Percentiles rank a stretch among this genome's conserved stretches.
phyloP scores from a whole-genome alignment of 2,797 vertebrate species.

The Pangasius larnaudii region DNA sequence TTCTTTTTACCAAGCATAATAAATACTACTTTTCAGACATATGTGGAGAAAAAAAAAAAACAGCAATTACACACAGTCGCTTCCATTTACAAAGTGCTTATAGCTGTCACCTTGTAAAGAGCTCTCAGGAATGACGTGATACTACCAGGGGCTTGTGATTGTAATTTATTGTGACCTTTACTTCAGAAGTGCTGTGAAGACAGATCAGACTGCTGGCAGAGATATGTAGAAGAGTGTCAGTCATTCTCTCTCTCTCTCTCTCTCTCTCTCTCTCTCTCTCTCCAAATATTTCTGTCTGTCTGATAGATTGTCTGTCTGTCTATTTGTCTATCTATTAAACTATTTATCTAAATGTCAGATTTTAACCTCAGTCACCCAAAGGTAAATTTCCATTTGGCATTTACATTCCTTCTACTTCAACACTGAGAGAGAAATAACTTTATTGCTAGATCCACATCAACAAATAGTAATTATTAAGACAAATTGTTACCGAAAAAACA shows the following conservation, averaged over 20 bases:
- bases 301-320: conserved; percentile 7
- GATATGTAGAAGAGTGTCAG: conserved; percentile 2
- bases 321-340: conserved; percentile 14
- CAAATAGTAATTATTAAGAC: not conserved
- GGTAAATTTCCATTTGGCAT: conserved; percentile 22
- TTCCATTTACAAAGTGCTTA: conserved; percentile 41
- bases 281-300: not conserved
- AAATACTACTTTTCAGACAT: not conserved
- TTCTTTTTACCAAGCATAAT: not conserved
- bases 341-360: conserved; percentile 21
- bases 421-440: conserved; percentile 11
- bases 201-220: conserved; percentile 19
- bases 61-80: conserved; percentile 13
- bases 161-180: conserved; percentile 29
- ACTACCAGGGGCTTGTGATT: conserved; percentile 5
- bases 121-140: conserved; percentile 26
- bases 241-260: not conserved
- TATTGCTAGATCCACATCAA: not conserved
- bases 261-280: not conserved
- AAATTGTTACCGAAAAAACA: conserved; percentile 12
- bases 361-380: not conserved
- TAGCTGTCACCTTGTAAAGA: conserved; percentile 36
- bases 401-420: not conserved
- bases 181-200: conserved; percentile 16
- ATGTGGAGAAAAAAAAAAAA: not conserved